Base-by-base conservation (phyloP, 2,797 vertebrate genomes). In the Petrocephalus schoutedeni region DNA sequence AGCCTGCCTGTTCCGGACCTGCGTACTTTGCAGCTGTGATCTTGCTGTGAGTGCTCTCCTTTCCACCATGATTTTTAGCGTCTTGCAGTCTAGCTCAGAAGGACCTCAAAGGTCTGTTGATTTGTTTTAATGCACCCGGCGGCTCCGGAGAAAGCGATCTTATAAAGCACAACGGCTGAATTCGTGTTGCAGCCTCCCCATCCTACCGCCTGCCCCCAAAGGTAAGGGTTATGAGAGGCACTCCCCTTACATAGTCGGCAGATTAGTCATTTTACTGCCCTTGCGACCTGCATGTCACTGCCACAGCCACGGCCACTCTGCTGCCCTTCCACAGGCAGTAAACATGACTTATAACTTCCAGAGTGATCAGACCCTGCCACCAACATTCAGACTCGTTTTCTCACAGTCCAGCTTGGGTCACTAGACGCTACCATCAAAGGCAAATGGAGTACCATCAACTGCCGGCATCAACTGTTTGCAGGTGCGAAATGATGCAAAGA, bases 141-240 rank as follows among this genome's bases (percentile, higher is more conserved):
- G 45, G 91, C 91, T 64, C 36, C 85, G 12, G 16, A 86, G 23
- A 86, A 45, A 86, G n/a, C 1, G 2, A n/a, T 61, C 56, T 28
- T 23, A 8, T 6, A 21, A 64, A 86, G 2, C 1, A 4, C 59
- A 51, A 64, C 5, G 41, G 59, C 89, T 91, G 90, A 91, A 92
- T 93, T 92, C 92, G 89, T 91, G 92, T 91, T 92, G 83, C 89
- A 91, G 41, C 89, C 92, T 92, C 94, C 93, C 93, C 16, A 77
- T 71, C 64, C 64, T 67, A 5, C 12, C 90, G 91, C 2, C 89
- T 91, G 91, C 93, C 92, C 94, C 94, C 92, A 88, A 90, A 88
- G 92, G 93, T 92, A 93, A 74, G 91, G 92, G 93, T 95, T 94
- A 94, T 88, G 89, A 93, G 92, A 93, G 92, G 91, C 90, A 88